Conservation (phyloP, 2,888 invertebrate species). For the Drosophila differens region DNA sequence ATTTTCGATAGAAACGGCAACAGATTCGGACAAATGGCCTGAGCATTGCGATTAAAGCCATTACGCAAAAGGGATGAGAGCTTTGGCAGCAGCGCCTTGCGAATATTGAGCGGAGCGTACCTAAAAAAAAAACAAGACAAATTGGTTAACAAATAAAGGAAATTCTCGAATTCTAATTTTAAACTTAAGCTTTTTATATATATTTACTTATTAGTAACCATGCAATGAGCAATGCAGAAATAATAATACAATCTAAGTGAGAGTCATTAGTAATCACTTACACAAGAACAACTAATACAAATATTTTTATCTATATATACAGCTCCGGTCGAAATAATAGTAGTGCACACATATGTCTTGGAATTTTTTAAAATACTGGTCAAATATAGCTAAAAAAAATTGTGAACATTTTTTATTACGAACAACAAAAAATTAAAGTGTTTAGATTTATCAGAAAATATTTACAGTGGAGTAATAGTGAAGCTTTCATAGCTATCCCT, state of each 20-base stretch:
- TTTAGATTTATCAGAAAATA: too few species aligned
- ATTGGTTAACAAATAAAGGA: not conserved
- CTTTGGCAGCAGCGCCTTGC: slow-evolving; percentile 91
- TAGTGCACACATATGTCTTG: not conserved
- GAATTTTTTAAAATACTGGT: too few species aligned
- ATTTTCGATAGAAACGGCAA: slow-evolving; percentile 91
- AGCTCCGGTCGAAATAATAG: not conserved
- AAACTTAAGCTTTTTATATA: not conserved
- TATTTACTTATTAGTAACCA: not conserved
- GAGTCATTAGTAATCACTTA: not conserved
- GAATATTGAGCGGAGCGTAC: slow-evolving; percentile 88
- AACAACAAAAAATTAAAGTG: too few species aligned
- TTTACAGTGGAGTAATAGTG: too few species aligned
- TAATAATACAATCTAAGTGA: not conserved
- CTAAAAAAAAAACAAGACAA: slow-evolving; percentile 48
- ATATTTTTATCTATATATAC: not conserved
- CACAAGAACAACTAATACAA: not conserved
- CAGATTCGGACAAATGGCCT: slow-evolving; percentile 90
- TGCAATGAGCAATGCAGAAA: not conserved
- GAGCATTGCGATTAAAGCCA: slow-evolving; percentile 92
- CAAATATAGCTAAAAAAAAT: too few species aligned
- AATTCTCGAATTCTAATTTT: not conserved
- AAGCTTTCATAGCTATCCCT: too few species aligned
- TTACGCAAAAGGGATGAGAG: slow-evolving; percentile 88
- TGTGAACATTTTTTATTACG: too few species aligned